Evolutionary conservation across 1,140 invertebrate genomes (phyloP), one percentile per base, ranked within the genome.

Genomic region (Phymastichus coffea): DNA sequence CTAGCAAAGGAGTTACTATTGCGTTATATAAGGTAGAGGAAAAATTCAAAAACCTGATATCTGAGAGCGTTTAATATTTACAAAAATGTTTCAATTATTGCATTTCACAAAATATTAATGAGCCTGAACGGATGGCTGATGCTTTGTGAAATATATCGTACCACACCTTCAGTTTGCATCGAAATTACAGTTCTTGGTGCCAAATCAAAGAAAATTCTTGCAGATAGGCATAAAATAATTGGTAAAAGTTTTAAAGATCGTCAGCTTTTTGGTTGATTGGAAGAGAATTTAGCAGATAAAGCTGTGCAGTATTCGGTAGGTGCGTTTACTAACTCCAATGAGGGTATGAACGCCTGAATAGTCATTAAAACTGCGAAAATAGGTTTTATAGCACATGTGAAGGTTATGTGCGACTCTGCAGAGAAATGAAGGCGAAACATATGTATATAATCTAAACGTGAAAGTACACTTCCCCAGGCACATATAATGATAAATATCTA

Each of bases 291-390:
- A 46, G 58, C 49, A 44, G 8, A 19, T 37, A 60, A 53, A 19
- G 17, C 57, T 22, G 30, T 17, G 37, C 43, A 61, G 41, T 61
- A 49, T 51, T 20, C 28, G 35, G 20, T 12, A 2, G 37, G 60
- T 9, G 41, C 49, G 17, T 58, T 55, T 7, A 63, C 55, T 47
- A 57, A 63, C 28, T n/a, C 49, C 0, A 63, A 63, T 35, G 56
- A 63, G 17, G 59, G 56, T 38, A 48, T 63, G 28, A 63, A 63
- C 41, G 20, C 51, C 12, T 54, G 47, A 17, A 53, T 53, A 19
- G 61, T 53, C 7, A 63, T 54, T 53, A n/a, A n/a, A n/a, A 40
- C 60, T 52, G 52, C 60, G 56, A 62, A 51, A 19, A n/a, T 12
- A 28, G 54, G 19, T 17, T 63, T 12, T 57, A 63, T 46, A 37